phyloP scores from a whole-genome alignment of 2,797 vertebrate species.

The Tadarida brasiliensis region DNA sequence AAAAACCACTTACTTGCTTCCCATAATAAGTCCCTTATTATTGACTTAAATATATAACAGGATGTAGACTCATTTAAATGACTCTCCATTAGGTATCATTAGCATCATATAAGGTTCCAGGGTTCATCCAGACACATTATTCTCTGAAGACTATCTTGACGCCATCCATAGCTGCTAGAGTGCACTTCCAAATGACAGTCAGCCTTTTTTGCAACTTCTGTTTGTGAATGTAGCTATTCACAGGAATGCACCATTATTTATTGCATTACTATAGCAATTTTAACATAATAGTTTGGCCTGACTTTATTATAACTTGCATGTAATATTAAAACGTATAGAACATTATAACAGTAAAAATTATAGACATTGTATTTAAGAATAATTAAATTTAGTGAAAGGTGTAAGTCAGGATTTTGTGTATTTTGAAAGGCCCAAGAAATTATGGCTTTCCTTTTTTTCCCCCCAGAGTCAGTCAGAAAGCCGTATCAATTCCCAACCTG shows the following conservation, averaged over 20 bases:
- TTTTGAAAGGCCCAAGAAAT: conserved; percentile 15
- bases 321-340: background rate
- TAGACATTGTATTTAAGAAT: background rate
- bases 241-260: background rate
- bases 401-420: background rate
- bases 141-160: conserved; percentile 65
- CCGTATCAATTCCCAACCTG: background rate
- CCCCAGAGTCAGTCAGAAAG: background rate
- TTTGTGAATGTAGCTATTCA: background rate
- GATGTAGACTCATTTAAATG: conserved; percentile 67
- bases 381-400: conserved; percentile 1
- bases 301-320: background rate
- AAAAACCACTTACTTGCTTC: conserved; percentile 84
- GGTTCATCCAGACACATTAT: conserved; percentile 49
- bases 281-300: background rate
- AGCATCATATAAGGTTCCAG: conserved; percentile 25
- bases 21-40: conserved; percentile 77
- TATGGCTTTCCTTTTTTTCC: background rate
- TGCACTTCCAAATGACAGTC: background rate
- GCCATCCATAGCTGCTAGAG: background rate
- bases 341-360: background rate
- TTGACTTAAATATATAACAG: conserved; percentile 82
- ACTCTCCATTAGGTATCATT: conserved; percentile 72
- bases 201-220: background rate
- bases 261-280: background rate